Evolutionary conservation across 2,888 invertebrate genomes (phyloP), one percentile per base, ranked within the genome.

Genomic region (Drosophila pseudotakahashii): DNA sequence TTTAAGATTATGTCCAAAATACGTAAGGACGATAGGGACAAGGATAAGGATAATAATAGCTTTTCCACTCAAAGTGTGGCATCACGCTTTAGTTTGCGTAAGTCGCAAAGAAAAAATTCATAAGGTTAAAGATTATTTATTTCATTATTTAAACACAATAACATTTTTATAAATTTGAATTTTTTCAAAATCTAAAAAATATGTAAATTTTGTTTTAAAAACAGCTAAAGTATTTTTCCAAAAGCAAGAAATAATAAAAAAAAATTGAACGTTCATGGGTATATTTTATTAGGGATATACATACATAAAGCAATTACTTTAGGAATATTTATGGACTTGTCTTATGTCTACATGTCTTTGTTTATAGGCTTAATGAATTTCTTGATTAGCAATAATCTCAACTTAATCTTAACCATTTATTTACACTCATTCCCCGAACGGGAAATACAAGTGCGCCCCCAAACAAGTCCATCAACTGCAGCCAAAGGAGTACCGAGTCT

Each of bases 321-420:
- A n/a, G n/a, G n/a, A n/a, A n/a, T n/a, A n/a, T n/a, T n/a, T 2
- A 19, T 19, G 19, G 19, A 19, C 19, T 19, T 19, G 19, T 2
- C 19, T 16, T 9, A 30, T n/a, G 36, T 11, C 42, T 59, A 9
- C n/a, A n/a, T 13, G 13, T 7, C 39, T 34, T 39, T 19, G 45
- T 30, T 53, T 47, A 53, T 47, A 16, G 54, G 51, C 55, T 59
- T 66, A 88, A 88, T 83, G 72, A 81, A 83, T 83, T 85, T 75
- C 84, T 79, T 88, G 75, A 88, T 83, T 83, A 75, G 72, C 72
- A 79, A 68, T 84, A 84, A 84, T 83, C 87, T 83, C 75, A 76
- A 81, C 84, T 81, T 86, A 86, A 85, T 83, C 81, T 73, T 75
- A 55, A 57, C 74, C 73, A 80, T 78, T 86, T 79, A 88, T 83